Percentiles rank a stretch among this genome's conserved stretches.
These are phyloP conservation scores for Tethea ocularis DNA, from an alignment of 2,888 invertebrate genomes.

Conservation along the genomic window DNA sequence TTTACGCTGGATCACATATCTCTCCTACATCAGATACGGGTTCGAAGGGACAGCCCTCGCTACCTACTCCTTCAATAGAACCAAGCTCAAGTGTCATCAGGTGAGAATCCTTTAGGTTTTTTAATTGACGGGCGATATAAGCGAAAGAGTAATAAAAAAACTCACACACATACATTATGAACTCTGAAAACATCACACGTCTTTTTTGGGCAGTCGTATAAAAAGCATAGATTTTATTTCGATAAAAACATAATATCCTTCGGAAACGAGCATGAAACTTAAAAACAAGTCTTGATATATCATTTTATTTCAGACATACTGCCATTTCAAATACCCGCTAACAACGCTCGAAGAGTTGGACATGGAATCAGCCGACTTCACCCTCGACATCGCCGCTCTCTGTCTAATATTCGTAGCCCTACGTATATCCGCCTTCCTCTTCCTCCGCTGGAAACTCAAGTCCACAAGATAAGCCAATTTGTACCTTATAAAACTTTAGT, in stretches of 20 bases:
- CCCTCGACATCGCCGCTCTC: conserved; percentile 91
- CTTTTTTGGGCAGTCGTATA: no score
- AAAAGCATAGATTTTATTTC: no score
- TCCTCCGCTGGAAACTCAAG: conserved; percentile 94
- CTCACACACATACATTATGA: no score
- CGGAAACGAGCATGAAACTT: no score
- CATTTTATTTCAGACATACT: conserved; percentile 85
- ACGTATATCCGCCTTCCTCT: conserved; percentile 91
- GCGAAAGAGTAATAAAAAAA: no score
- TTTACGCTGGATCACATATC: conserved; percentile 96
- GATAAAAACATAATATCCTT: no score
- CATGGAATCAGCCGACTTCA: conserved; percentile 91
- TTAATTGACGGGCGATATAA: no score
- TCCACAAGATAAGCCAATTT: conserved; percentile 86
- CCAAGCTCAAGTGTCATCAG: conserved; percentile 91
- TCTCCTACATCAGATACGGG: conserved; percentile 97
- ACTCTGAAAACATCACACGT: no score
- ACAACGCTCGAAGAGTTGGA: conserved; percentile 94
- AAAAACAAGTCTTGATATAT: not conserved
- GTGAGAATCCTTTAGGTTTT: no score
- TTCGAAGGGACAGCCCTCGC: conserved; percentile 97
- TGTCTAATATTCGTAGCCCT: conserved; percentile 91
- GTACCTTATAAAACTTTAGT: conserved; percentile 16
- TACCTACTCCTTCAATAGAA: conserved; percentile 93
- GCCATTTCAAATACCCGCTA: conserved; percentile 92